phyloP scores from a whole-genome alignment of 2,888 invertebrate genomes.

The Sisyra terminalis region DNA sequence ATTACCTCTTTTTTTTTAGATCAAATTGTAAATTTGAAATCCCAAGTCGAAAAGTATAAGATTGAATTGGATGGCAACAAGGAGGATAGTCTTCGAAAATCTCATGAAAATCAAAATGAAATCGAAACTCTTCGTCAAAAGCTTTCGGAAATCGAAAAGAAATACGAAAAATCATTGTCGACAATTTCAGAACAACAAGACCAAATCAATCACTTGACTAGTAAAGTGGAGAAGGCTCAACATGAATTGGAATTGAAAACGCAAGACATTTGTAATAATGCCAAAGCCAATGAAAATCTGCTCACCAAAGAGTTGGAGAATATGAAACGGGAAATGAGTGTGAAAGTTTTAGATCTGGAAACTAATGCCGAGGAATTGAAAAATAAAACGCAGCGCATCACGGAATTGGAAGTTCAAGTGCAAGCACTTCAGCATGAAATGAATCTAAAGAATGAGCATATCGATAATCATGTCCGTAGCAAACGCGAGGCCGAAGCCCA shows the following conservation, averaged over 20 bases:
- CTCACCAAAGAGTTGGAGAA: conserved; percentile 24
- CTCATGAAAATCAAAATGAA: conserved; percentile 12
- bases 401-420: conserved; percentile 13
- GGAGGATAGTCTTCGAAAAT: conserved; percentile 20
- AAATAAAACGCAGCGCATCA: conserved; percentile 23
- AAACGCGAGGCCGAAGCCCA: conserved; percentile 14
- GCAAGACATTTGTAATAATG: conserved; percentile 28
- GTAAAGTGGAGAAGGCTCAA: background rate
- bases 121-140: background rate
- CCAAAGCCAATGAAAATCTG: conserved; percentile 15
- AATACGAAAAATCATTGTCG: background rate
- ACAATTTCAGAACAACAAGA: conserved; percentile 5
- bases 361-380: conserved; percentile 25
- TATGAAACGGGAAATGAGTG: conserved; percentile 28
- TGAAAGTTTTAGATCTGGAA: conserved; percentile 36
- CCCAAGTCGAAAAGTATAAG: conserved; percentile 3
- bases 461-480: conserved; percentile 13
- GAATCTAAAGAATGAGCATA: conserved; percentile 19
- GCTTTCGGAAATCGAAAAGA: conserved; percentile 6
- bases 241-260: conserved; percentile 5
- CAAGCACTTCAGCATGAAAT: conserved; percentile 20
- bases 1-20: background rate
- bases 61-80: conserved; percentile 13
- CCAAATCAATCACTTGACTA: conserved; percentile 9
- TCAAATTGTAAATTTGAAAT: background rate